Conservation (phyloP, 2,888 invertebrate species). For the Alloplasta piceator region DNA sequence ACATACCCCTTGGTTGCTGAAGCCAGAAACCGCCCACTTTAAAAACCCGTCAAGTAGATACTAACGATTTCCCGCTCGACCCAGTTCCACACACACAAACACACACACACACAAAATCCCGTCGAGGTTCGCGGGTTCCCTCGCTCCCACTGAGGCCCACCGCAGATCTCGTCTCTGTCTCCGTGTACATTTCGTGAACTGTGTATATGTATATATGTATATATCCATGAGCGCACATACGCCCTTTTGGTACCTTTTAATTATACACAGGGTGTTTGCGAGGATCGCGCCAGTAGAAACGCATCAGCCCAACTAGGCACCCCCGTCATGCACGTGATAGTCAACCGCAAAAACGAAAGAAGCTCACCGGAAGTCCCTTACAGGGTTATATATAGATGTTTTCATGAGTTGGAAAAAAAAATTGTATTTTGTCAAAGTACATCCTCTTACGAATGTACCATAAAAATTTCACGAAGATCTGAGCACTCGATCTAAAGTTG, state of each 20-base stretch:
- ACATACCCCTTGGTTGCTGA: conserved; percentile 40
- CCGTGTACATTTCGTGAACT: conserved; percentile 23
- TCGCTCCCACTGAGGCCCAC: conserved; percentile 60
- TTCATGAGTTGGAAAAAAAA: no score
- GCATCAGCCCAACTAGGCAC: conserved; percentile 45
- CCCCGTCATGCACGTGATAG: conserved; percentile 53
- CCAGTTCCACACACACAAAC: conserved; percentile 67
- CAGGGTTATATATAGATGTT: no score
- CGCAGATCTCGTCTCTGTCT: conserved; percentile 27
- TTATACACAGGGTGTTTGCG: conserved; percentile 68
- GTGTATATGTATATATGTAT: conserved; percentile 25
- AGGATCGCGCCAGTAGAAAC: conserved; percentile 28
- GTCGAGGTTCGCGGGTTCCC: conserved; percentile 55
- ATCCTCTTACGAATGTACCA: no score
- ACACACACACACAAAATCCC: conserved; percentile 36
- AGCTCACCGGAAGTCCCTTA: conserved; percentile 49
- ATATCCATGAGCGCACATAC: conserved; percentile 20
- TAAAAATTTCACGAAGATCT: no score
- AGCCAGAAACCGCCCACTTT: conserved; percentile 58
- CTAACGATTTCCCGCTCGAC: conserved; percentile 77
- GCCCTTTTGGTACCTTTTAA: conserved; percentile 71
- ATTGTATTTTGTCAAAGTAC: no score
- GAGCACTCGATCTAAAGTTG: no score
- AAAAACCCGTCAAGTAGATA: conserved; percentile 69
- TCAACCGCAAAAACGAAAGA: conserved; percentile 41